phyloP scores from a whole-genome alignment of 2,797 vertebrate genomes.

The Carcharodon carcharias region DNA sequence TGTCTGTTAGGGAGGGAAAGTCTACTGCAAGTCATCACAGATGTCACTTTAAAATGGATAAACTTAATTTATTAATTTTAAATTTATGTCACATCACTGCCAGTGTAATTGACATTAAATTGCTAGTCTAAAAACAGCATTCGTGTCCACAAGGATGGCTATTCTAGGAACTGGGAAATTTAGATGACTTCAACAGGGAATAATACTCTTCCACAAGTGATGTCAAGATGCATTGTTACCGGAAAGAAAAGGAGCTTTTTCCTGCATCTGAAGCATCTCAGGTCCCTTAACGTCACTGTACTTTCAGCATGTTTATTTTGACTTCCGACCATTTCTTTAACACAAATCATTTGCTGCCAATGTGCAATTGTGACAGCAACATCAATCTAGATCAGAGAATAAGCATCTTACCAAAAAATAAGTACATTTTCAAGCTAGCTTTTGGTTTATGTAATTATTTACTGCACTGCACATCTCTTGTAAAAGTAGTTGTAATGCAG shows the following conservation, averaged over 20 bases:
- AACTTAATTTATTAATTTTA: constrained; percentile 3
- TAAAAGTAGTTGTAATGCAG: not conserved
- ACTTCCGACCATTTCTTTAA: not conserved
- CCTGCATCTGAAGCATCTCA: not conserved
- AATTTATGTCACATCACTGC: not conserved
- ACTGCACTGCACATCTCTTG: not conserved
- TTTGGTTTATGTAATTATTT: not conserved
- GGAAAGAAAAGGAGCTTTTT: not conserved
- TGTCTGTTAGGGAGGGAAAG: no score
- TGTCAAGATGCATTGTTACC: not conserved
- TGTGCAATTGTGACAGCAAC: not conserved
- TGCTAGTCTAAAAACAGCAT: not conserved
- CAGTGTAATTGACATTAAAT: not conserved
- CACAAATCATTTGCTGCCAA: not conserved
- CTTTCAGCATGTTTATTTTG: not conserved
- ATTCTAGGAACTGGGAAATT: not conserved
- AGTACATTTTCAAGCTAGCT: not conserved
- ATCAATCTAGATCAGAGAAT: not conserved
- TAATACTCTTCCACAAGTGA: not conserved
- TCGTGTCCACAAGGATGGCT: not conserved
- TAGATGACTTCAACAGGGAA: not conserved
- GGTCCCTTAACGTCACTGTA: not conserved
- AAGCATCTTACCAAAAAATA: not conserved
- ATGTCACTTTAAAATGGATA: not conserved
- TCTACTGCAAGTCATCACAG: not conserved